These are phyloP conservation scores for Zaprionus camerounensis DNA, from an alignment of 1,140 invertebrate genomes.

Conservation along the genomic window DNA sequence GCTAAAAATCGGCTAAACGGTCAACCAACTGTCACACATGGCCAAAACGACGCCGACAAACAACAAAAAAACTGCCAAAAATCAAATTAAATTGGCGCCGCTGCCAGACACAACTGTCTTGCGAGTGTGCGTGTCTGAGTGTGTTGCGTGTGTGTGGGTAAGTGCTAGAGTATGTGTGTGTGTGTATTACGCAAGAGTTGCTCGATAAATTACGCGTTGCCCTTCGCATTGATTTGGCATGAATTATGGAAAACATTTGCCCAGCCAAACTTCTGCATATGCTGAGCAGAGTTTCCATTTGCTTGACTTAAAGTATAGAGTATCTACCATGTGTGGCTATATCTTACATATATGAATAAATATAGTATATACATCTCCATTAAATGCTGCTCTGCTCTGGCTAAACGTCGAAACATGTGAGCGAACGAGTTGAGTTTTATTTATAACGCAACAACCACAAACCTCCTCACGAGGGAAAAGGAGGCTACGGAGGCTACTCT, in stretches of 20 bases:
- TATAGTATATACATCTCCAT: constrained; percentile 46
- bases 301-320: constrained; percentile 7
- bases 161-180: constrained; percentile 18
- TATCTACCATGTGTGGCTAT: no score
- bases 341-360: constrained; percentile 6
- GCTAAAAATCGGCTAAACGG: constrained; percentile 64
- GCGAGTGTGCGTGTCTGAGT: constrained; percentile 6
- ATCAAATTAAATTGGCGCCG: constrained; percentile 81
- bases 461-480: not conserved
- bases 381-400: constrained; percentile 60
- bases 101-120: constrained; percentile 42
- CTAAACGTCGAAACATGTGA: constrained; percentile 59
- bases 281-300: constrained; percentile 1
- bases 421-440: constrained; percentile 55
- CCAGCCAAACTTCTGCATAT: not conserved
- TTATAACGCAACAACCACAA: constrained; percentile 71
- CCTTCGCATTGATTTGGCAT: constrained; percentile 71
- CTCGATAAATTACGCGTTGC: constrained; percentile 66
- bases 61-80: constrained; percentile 41
- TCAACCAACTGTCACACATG: constrained; percentile 67
- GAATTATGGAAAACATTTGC: constrained; percentile 59
- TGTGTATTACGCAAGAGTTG: constrained; percentile 46
- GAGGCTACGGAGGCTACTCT: constrained; percentile 2
- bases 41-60: constrained; percentile 62
- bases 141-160: not conserved